Conservation (phyloP, 2,113 vertebrate genomes). For the human (Homo sapiens) region GRCh38 chr6:154795001-154795500, state of each 20-base stretch:
- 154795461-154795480: neutral
- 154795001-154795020: slow-evolving; percentile 93
- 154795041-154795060: slow-evolving; percentile 95
- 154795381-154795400: neutral
- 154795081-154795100: slow-evolving; percentile 96
- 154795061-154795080: slow-evolving; percentile 97
- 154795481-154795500: neutral
- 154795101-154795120: slow-evolving; percentile 98
- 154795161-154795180: neutral
- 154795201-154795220: neutral
- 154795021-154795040: slow-evolving; percentile 97
- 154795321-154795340: neutral
- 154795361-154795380: neutral
- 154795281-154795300: neutral
- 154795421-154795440: neutral
- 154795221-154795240: neutral
- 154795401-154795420: neutral
- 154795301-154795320: neutral
- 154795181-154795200: neutral
- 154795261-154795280: neutral
- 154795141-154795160: slow-evolving; percentile 74
- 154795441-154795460: neutral
- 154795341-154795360: neutral
- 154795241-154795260: neutral
- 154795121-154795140: slow-evolving; percentile 99